These are phyloP conservation scores for Phthorimaea operculella DNA, from an alignment of 1,140 invertebrate genomes.

Conservation along the genomic window DNA sequence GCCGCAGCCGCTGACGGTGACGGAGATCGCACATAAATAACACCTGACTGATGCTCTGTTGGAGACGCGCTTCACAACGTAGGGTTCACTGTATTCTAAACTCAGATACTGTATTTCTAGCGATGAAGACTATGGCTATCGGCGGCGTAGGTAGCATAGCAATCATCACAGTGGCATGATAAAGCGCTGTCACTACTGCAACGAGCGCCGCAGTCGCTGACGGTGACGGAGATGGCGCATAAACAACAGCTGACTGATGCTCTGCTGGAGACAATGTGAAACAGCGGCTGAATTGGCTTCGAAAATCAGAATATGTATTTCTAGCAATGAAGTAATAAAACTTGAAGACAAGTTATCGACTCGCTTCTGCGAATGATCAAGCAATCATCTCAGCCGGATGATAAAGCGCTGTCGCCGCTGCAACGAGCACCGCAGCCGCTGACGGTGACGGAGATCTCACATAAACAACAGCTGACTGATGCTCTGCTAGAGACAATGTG, in stretches of 20 bases:
- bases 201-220: constrained; percentile 17
- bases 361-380: too few species aligned
- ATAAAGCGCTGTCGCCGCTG: constrained; percentile 2
- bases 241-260: constrained; percentile 28
- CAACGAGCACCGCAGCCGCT: constrained; percentile 8
- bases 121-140: neutral
- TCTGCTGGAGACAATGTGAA: too few species aligned
- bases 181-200: constrained; percentile 6
- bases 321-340: too few species aligned
- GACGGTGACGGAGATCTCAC: constrained; percentile 43
- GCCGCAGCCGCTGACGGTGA: constrained; percentile 29
- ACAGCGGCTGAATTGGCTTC: too few species aligned
- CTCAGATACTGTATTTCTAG: neutral
- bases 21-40: too few species aligned
- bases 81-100: too few species aligned
- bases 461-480: constrained; percentile 26
- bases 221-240: constrained; percentile 43
- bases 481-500: too few species aligned
- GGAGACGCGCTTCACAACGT: too few species aligned
- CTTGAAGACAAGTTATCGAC: too few species aligned
- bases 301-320: too few species aligned
- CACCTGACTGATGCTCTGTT: too few species aligned
- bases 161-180: neutral
- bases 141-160: neutral
- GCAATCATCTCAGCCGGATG: neutral